Evolutionary conservation across 1,140 invertebrate species (phyloP).

Genomic region (Trichonephila clavata): DNA sequence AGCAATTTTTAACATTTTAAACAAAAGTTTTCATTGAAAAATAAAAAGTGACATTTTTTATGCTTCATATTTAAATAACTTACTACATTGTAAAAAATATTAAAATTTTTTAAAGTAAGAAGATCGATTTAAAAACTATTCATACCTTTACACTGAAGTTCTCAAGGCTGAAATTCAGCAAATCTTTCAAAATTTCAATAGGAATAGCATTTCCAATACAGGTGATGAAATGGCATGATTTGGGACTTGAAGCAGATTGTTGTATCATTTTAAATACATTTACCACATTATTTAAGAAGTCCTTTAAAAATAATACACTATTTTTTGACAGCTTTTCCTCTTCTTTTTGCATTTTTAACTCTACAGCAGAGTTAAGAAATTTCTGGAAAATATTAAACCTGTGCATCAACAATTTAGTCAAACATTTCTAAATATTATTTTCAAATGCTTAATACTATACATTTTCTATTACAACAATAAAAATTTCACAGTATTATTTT

Average conservation of each 20-base stretch:
- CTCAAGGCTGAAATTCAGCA: conserved; percentile 37
- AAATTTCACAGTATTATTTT: too few species aligned
- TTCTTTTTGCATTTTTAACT: conserved; percentile 45
- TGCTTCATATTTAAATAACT: too few species aligned
- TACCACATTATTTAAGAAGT: neutral
- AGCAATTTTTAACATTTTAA: too few species aligned
- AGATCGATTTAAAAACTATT: neutral
- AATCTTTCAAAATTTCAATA: conserved; percentile 28
- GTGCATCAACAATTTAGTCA: too few species aligned
- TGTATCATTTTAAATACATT: conserved; percentile 15
- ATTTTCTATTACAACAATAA: too few species aligned
- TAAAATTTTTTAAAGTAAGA: too few species aligned
- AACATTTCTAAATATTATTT: too few species aligned
- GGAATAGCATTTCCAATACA: conserved; percentile 38
- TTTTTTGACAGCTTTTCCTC: neutral
- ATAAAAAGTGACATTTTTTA: too few species aligned
- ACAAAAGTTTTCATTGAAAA: too few species aligned
- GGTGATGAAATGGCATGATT: neutral
- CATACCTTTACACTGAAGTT: conserved; percentile 15
- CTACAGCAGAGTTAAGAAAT: conserved; percentile 12
- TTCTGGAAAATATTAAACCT: conserved; percentile 22
- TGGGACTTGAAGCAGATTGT: neutral
- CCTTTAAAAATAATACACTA: conserved; percentile 41
- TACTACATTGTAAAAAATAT: too few species aligned
- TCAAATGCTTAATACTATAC: too few species aligned